These are phyloP conservation scores for Oncorhynchus clarkii DNA, from an alignment of 2,113 vertebrate genomes.

Conservation along the genomic window DNA sequence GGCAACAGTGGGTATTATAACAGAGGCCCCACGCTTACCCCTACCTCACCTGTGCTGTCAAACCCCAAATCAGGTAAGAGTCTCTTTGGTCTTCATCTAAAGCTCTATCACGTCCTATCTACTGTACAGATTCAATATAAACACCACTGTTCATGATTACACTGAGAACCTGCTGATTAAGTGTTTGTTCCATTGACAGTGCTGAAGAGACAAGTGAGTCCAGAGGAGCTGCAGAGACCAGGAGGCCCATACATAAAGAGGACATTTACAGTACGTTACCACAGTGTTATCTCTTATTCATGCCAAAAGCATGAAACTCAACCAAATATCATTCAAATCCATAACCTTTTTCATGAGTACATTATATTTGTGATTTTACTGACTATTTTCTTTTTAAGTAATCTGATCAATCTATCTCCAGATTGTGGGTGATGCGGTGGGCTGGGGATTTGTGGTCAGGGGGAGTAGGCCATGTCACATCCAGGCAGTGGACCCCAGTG, in stretches of 20 bases:
- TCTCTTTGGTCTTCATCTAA: no score
- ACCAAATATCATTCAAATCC: neutral
- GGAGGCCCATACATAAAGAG: constrained; percentile 83
- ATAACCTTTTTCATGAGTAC: no score
- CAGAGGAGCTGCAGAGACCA: constrained; percentile 83
- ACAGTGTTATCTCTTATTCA: neutral
- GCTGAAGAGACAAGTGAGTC: constrained; percentile 82
- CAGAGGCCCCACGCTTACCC: constrained; percentile 66
- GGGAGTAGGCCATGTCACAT: constrained; percentile 86
- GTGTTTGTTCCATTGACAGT: constrained; percentile 63
- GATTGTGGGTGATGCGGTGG: constrained; percentile 84
- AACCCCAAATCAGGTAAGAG: constrained; percentile 89
- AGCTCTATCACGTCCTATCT: no score
- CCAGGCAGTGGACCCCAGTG: constrained; percentile 88
- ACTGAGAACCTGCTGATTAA: no score
- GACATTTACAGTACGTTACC: constrained; percentile 80
- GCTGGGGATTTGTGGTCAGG: constrained; percentile 91
- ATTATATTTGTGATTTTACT: neutral
- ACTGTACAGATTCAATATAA: no score
- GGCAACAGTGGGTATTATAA: constrained; percentile 79
- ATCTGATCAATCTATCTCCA: constrained; percentile 34
- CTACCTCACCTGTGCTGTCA: constrained; percentile 76
- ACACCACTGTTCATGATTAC: no score
- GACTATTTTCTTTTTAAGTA: neutral
- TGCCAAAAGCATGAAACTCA: neutral